Percentiles rank a stretch among this genome's conserved stretches.
Conservation (phyloP, 1,140 invertebrate species). For the Cecropterus lyciades region DNA sequence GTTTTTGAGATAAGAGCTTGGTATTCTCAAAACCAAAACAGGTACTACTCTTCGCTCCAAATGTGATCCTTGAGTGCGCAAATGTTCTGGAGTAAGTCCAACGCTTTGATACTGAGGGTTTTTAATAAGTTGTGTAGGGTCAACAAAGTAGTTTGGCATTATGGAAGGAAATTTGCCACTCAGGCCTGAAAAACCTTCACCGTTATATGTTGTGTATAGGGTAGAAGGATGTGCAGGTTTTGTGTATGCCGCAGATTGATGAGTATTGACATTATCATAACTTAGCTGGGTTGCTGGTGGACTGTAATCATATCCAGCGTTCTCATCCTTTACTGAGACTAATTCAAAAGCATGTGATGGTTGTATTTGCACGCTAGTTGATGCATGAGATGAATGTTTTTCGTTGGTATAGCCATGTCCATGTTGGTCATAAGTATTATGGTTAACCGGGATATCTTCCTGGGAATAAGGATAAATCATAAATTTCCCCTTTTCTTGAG, state of each 20-base stretch:
- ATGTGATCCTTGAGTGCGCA: slow-evolving; percentile 61
- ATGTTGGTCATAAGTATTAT: slow-evolving; percentile 35
- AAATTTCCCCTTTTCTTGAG: slow-evolving; percentile 81
- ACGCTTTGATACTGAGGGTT: slow-evolving; percentile 76
- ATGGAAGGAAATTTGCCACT: slow-evolving; percentile 79
- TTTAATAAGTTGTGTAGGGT: slow-evolving; percentile 71
- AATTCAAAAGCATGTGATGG: slow-evolving; percentile 81
- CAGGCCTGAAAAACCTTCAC: slow-evolving; percentile 71
- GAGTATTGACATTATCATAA: slow-evolving; percentile 29
- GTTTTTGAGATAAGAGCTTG: slow-evolving; percentile 84
- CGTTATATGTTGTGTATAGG: slow-evolving; percentile 80
- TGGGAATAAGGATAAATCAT: slow-evolving; percentile 86
- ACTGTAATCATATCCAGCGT: slow-evolving; percentile 61
- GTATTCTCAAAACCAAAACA: slow-evolving; percentile 84
- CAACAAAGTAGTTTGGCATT: slow-evolving; percentile 79
- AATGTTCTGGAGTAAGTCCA: slow-evolving; percentile 68
- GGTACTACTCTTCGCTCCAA: slow-evolving; percentile 79
- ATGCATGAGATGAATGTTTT: slow-evolving; percentile 41
- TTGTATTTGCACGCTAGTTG: slow-evolving; percentile 74
- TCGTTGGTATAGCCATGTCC: slow-evolving; percentile 40
- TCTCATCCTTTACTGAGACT: slow-evolving; percentile 69
- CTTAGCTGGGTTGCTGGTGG: slow-evolving; percentile 56
- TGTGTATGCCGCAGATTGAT: slow-evolving; percentile 44
- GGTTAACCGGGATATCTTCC: slow-evolving; percentile 78
- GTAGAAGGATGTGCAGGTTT: slow-evolving; percentile 56